Base-by-base conservation (phyloP, 2,113 vertebrate species). In the Triplophysa tibetana region DNA sequence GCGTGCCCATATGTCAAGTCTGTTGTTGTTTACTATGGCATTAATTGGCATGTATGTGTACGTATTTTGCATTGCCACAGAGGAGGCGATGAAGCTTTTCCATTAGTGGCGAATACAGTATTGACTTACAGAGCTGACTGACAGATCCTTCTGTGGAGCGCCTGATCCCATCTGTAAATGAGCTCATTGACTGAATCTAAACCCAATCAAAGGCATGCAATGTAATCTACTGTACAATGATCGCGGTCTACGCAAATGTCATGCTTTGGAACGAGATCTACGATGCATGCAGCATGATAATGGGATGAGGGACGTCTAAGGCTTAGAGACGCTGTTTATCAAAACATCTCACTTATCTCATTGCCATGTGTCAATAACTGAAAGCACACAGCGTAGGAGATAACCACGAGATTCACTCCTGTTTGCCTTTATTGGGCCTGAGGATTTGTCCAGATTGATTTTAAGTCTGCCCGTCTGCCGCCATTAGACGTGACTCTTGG, bases 391-490 rank as follows among this genome's bases (percentile, higher is more conserved):
- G 72, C 17, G 58, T 41, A 14, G 26, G 72, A 48, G 58, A 62
- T 63, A 63, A 75, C 0, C 0, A 9, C 17, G 41, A 48, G 73
- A 23, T 70, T 50, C 16, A 9, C 9, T 41, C 24, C 33, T 67
- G 54, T n/a, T 61, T 58, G 48, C 19, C 26, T 9, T 67, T 50
- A 11, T 52, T 24, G 14, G 66, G 38, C 56, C 43, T 76, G 68
- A 77, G 16, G 54, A 65, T 65, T 82, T 52, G 33, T 66, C 78
- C 56, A 63, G 62, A 80, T 82, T 54, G 64, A 75, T 75, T 52
- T 56, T 68, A 75, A 77, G 70, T 75, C 84, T 75, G 75, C 26
- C 82, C 69, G 29, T 84, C 62, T 50, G 75, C 58, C 70, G 58
- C 74, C 66, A 76, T 70, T 70, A 76, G 64, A 45, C 65, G 63